phyloP scores from a whole-genome alignment of 1,140 invertebrate species.

The Aphaenogaster floridana region DNA sequence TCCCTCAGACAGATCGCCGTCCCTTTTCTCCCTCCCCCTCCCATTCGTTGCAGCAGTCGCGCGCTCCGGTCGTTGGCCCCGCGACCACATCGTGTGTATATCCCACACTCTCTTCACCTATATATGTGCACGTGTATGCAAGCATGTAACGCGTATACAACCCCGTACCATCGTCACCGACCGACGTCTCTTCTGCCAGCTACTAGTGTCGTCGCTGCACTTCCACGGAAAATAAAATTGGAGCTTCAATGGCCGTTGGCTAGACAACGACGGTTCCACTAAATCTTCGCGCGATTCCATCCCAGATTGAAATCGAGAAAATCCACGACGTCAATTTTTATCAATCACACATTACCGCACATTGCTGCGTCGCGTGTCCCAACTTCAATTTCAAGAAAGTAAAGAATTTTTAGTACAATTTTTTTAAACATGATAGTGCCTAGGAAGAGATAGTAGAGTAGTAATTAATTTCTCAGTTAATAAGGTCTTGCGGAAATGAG shows the following conservation, averaged over 20 bases:
- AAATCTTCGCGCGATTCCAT: slow-evolving; percentile 7
- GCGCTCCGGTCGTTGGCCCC: slow-evolving; percentile 86
- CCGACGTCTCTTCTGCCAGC: slow-evolving; percentile 20
- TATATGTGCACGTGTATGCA: slow-evolving; percentile 46
- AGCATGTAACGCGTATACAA: slow-evolving; percentile 51
- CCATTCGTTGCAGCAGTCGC: slow-evolving; percentile 65
- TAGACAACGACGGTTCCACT: not conserved
- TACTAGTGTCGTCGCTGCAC: slow-evolving; percentile 16
- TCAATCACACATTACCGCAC: not conserved
- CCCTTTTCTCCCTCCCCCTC: slow-evolving; percentile 41
- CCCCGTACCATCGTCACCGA: slow-evolving; percentile 29
- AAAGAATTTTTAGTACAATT: not conserved
- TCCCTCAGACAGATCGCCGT: slow-evolving; percentile 46
- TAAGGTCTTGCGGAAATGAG: slow-evolving; percentile 26
- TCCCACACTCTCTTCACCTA: slow-evolving; percentile 79
- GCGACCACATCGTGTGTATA: slow-evolving; percentile 79
- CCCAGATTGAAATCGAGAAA: not conserved
- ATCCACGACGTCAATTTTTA: not conserved
- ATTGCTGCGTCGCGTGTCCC: too few species aligned
- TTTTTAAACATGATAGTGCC: not conserved
- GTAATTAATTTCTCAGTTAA: slow-evolving; percentile 12
- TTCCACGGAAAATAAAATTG: slow-evolving; percentile 51
- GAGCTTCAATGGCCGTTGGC: slow-evolving; percentile 8
- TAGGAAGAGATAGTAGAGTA: not conserved
- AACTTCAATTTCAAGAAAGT: not conserved